A percentile compares a stretch with the other conserved stretches of the same genome.
Evolutionary conservation across 1,140 invertebrate genomes (phyloP).

Genomic region (Brachystomella parvula): DNA sequence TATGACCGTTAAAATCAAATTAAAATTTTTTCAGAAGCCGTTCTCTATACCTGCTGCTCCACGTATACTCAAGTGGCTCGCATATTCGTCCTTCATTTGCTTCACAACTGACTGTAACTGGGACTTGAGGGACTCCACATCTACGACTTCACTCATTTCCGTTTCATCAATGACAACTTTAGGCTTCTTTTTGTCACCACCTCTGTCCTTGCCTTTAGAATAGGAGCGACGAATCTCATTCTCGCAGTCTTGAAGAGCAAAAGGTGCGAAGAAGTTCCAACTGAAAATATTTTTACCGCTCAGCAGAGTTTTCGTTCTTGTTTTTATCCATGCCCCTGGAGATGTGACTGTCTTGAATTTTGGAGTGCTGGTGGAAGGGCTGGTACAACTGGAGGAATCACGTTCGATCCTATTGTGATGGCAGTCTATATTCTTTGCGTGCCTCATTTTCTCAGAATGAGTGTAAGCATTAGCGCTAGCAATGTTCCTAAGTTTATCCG

Average conservation of each 20-base stretch:
- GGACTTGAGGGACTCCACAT: constrained; percentile 57
- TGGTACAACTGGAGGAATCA: no score
- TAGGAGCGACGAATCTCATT: neutral
- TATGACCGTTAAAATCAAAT: neutral
- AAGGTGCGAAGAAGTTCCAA: neutral
- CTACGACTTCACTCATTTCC: constrained; percentile 60
- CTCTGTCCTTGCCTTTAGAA: constrained; percentile 38
- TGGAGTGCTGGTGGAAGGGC: no score
- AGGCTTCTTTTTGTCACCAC: constrained; percentile 49
- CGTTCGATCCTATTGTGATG: no score
- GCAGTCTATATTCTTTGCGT: no score
- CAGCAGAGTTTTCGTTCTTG: no score
- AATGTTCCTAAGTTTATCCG: no score
- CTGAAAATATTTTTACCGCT: neutral
- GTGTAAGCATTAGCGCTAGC: no score
- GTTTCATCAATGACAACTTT: constrained; percentile 56
- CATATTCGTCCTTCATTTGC: constrained; percentile 65
- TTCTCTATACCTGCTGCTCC: constrained; percentile 41
- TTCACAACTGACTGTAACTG: constrained; percentile 59
- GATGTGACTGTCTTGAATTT: no score
- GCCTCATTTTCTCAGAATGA: no score
- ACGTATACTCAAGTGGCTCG: constrained; percentile 57
- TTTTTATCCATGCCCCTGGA: no score
- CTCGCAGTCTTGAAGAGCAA: neutral
- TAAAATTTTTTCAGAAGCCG: neutral